Percentiles rank a stretch among this genome's conserved stretches.
These are phyloP conservation scores for Callyntrura sp. DNA, from an alignment of 2,888 invertebrate genomes.

Conservation along the genomic window DNA sequence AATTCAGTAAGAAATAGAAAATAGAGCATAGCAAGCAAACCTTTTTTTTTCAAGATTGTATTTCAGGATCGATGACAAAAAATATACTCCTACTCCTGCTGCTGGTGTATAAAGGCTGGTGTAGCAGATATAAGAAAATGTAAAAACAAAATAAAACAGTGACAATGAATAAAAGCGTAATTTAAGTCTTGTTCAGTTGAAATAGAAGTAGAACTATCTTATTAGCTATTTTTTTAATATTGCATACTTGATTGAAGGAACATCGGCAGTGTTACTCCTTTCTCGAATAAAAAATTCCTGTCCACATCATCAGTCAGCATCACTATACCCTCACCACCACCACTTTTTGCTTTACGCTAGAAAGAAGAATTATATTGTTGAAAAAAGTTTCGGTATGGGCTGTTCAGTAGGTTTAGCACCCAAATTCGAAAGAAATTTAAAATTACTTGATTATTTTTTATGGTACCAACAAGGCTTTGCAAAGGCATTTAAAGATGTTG, in stretches of 20 bases:
- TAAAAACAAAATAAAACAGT: too few relatives aligned
- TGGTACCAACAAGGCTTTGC: too few relatives aligned
- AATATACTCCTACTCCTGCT: background rate
- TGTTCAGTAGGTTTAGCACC: too few relatives aligned
- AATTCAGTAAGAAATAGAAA: slow-evolving; percentile 28
- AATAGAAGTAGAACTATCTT: background rate
- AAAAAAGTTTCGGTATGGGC: too few relatives aligned
- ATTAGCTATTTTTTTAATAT: background rate
- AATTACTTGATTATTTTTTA: too few relatives aligned
- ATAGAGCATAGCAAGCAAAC: slow-evolving; percentile 49
- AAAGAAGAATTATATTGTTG: background rate
- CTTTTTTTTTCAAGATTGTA: slow-evolving; percentile 35
- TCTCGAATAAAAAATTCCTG: slow-evolving; percentile 18
- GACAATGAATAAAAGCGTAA: too few relatives aligned
- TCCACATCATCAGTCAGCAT: background rate
- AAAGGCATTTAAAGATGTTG: too few relatives aligned
- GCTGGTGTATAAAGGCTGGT: background rate
- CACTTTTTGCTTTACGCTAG: background rate
- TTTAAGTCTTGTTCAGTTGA: too few relatives aligned
- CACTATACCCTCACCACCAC: too few relatives aligned
- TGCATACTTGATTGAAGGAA: slow-evolving; percentile 27
- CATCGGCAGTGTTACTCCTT: slow-evolving; percentile 6
- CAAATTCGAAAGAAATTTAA: too few relatives aligned
- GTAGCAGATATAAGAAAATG: too few relatives aligned
- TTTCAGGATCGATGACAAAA: slow-evolving; percentile 39